Conservation (phyloP, 2,888 invertebrate species). For the Ochropleura plecta region DNA sequence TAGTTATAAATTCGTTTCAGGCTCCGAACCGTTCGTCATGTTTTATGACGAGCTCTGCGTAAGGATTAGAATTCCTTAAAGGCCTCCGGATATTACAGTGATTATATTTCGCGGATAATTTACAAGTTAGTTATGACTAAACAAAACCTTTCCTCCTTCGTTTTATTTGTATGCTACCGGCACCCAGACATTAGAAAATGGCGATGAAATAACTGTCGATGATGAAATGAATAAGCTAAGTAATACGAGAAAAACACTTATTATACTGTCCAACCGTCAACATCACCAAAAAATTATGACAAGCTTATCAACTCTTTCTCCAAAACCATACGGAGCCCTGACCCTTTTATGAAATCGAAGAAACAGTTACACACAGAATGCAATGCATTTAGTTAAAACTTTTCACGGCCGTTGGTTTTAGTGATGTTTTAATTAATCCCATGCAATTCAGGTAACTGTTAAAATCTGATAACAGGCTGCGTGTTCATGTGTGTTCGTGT, state of each 20-base stretch:
- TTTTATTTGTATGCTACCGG: neutral
- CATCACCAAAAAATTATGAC: neutral
- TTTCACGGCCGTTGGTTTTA: slow-evolving; percentile 62
- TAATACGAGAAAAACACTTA: neutral
- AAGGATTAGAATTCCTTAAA: slow-evolving; percentile 22
- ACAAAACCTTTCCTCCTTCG: neutral
- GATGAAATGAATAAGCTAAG: neutral
- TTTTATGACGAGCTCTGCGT: slow-evolving; percentile 37
- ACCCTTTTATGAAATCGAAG: slow-evolving; percentile 22
- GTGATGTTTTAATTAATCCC: slow-evolving; percentile 72
- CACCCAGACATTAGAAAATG: neutral
- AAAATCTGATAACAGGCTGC: slow-evolving; percentile 60
- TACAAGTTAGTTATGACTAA: neutral
- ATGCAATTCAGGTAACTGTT: slow-evolving; percentile 70
- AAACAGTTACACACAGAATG: slow-evolving; percentile 60
- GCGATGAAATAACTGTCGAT: no score
- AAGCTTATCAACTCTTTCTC: neutral
- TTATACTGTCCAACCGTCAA: neutral
- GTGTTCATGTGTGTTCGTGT: slow-evolving; percentile 29
- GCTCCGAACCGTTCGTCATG: slow-evolving; percentile 18
- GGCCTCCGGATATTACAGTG: neutral
- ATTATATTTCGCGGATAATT: slow-evolving; percentile 6
- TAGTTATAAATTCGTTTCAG: slow-evolving; percentile 49
- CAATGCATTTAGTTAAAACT: slow-evolving; percentile 52
- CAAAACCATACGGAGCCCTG: slow-evolving; percentile 35